phyloP scores from a whole-genome alignment of 2,113 vertebrate genomes.

The Chauna torquata region DNA sequence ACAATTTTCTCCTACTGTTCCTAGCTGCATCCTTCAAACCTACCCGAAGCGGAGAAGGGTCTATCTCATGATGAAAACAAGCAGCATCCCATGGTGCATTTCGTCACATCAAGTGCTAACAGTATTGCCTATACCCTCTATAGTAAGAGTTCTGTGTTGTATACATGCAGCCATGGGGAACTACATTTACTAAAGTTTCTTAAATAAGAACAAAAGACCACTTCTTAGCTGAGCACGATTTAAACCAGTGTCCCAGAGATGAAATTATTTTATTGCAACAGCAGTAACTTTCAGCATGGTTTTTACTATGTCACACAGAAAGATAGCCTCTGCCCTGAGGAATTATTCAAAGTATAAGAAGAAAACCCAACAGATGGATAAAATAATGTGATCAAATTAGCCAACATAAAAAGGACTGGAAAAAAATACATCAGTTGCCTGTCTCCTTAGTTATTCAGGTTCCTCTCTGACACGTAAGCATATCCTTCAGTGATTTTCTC shows the following conservation, averaged over 20 bases:
- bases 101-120: not conserved
- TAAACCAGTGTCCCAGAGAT: not conserved
- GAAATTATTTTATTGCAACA: conserved; percentile 26
- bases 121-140: not conserved
- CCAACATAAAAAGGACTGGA: not conserved
- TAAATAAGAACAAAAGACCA: not conserved
- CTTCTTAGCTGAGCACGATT: conserved; percentile 11
- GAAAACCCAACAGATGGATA: not conserved
- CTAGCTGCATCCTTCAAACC: not conserved
- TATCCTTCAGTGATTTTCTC: not conserved
- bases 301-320: not conserved
- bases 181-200: not conserved
- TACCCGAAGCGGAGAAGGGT: not conserved
- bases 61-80: not conserved
- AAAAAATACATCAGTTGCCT: not conserved
- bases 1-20: not conserved
- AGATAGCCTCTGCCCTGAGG: not conserved
- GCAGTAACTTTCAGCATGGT: not conserved
- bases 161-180: not conserved
- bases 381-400: not conserved
- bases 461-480: not conserved
- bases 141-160: not conserved
- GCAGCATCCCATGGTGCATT: not conserved
- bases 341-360: not conserved
- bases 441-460: not conserved